Evolutionary conservation across 1,140 invertebrate genomes (phyloP).

Genomic region (Leptinotarsa texana): DNA sequence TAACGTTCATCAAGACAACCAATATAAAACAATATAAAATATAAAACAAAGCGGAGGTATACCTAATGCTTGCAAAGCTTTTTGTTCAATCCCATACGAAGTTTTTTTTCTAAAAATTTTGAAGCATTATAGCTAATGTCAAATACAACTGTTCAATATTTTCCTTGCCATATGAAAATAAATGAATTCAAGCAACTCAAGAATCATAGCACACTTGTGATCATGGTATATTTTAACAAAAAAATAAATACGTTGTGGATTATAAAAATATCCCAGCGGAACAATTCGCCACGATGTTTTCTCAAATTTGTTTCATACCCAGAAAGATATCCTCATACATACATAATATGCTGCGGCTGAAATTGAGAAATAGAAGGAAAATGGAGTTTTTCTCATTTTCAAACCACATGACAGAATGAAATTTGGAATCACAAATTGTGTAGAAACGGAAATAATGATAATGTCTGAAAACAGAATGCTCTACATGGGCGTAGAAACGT

Average conservation of each 20-base stretch:
- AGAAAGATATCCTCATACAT: not conserved
- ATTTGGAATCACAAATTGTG: constrained; percentile 4
- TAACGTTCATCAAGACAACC: no score
- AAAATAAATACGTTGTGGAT: not conserved
- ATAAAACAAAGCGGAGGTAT: no score
- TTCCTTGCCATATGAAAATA: no score
- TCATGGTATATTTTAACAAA: not conserved
- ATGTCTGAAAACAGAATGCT: not conserved
- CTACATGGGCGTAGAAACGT: not conserved
- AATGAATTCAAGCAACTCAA: no score
- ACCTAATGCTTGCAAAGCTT: no score
- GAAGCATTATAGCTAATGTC: no score
- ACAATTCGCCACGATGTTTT: not conserved
- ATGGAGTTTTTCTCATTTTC: constrained; percentile 5
- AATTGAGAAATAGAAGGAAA: not conserved
- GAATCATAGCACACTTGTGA: not conserved
- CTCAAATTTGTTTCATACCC: not conserved
- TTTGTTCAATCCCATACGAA: no score
- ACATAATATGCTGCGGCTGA: not conserved
- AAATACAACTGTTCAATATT: no score
- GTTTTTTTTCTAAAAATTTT: no score
- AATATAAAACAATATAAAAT: no score
- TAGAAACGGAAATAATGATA: not conserved
- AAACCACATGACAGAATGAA: not conserved
- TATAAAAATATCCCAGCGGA: constrained; percentile 2